Evolutionary conservation across 2,888 invertebrate species (phyloP), one percentile per base, ranked within the genome.

Genomic region (Ophion slaviceki): DNA sequence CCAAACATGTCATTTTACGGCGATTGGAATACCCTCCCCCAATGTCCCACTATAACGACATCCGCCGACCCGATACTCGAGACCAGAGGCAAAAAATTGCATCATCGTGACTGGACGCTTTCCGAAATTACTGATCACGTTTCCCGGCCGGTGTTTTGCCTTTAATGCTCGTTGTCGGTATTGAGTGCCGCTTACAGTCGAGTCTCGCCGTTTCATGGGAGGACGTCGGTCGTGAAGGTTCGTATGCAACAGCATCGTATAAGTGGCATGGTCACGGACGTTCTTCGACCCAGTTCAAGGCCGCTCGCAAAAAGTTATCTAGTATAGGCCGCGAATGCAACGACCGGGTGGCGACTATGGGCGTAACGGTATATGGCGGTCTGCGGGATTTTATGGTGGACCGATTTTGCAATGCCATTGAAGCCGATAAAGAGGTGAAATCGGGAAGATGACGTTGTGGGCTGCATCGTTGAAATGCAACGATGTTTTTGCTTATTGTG

Each of bases 251-350:
- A 47, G 47, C 47, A 47, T 47, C 47, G 47, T 66, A 66, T 66
- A 66, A 68, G 68, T 74, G 61, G 62, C 64, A 68, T 47, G 79
- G 79, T 83, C 84, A 84, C 80, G 84, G 75, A 76, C 84, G 80
- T 84, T 84, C 80, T 66, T 75, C 84, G 88, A 79, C 80, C 89
- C 87, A 87, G 89, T 90, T 88, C 90, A 90, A 90, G 90, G 90
- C 86, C 90, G 89, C 74, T 85, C 66, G 62, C 88, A 90, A 90
- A 90, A 90, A 90, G 87, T 80, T 82, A 20, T 28, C 80, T 76
- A 71, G 28, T 10, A 6, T 8, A 45, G 36, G 40, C 89, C 84
- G 89, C 89, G 59, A 64, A 77, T 77, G 82, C 82, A 71, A 61
- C 77, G 66, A 61, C 62, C 75, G 83, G 20, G 28, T 40, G 8